Conservation (phyloP, 92 coral and sea anemone species). For the Pocillopora meandrina region DNA sequence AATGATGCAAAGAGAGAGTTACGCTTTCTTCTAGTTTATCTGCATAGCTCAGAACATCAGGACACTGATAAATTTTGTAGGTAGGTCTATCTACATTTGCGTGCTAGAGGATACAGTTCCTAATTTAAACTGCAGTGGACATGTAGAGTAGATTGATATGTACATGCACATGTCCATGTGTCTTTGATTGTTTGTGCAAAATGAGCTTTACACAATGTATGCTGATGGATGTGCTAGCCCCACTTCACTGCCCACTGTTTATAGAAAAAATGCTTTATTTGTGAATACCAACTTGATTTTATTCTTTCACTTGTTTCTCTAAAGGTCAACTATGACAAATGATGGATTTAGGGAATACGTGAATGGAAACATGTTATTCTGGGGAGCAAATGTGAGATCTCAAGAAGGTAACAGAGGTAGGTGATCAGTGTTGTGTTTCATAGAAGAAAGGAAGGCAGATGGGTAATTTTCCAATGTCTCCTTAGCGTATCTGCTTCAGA, state of each 20-base stretch:
- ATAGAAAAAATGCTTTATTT: too few species aligned
- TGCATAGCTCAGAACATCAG: constrained; percentile 88
- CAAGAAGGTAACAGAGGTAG: constrained; percentile 93
- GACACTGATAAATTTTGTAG: constrained; percentile 90
- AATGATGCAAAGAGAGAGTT: constrained; percentile 95
- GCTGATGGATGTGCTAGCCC: too few species aligned
- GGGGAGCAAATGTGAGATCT: constrained; percentile 89
- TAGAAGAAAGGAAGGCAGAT: background rate
- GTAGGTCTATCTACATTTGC: constrained; percentile 36
- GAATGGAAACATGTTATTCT: constrained; percentile 97
- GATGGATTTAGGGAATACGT: constrained; percentile 91
- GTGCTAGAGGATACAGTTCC: too few species aligned
- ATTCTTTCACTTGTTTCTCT: background rate
- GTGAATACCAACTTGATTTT: too few species aligned
- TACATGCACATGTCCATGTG: too few species aligned
- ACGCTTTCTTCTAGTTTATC: constrained; percentile 86
- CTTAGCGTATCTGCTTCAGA: too few species aligned
- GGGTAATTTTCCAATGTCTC: too few species aligned
- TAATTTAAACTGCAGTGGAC: too few species aligned
- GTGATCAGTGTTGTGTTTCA: background rate
- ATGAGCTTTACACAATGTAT: too few species aligned
- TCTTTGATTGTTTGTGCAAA: too few species aligned
- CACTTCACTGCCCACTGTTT: too few species aligned
- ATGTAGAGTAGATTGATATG: too few species aligned
- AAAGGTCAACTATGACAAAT: constrained; percentile 86